These are phyloP conservation scores for Acanthurus lineatus DNA, from an alignment of 2,797 vertebrate species.

Conservation along the genomic window DNA sequence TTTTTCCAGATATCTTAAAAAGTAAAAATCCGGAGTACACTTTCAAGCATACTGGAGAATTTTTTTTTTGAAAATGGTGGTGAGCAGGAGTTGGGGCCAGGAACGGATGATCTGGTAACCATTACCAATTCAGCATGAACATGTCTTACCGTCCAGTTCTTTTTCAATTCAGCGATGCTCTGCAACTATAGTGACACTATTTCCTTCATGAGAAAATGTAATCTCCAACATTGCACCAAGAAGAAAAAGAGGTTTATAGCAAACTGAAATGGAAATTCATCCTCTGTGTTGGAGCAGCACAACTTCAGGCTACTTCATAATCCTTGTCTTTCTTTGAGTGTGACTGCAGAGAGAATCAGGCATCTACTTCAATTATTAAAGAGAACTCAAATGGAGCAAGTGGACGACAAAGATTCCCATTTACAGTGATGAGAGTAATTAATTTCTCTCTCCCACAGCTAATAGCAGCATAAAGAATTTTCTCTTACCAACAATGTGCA, in stretches of 20 bases:
- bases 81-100: background rate
- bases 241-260: slow-evolving; percentile 36
- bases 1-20: background rate
- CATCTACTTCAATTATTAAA: slow-evolving; percentile 27
- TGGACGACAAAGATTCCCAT: slow-evolving; percentile 26
- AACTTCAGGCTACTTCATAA: slow-evolving; percentile 41
- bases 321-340: slow-evolving; percentile 36
- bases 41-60: background rate
- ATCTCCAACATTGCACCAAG: slow-evolving; percentile 50
- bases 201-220: slow-evolving; percentile 46
- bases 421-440: slow-evolving; percentile 45
- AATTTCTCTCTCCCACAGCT: slow-evolving; percentile 18
- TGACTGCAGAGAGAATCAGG: slow-evolving; percentile 6
- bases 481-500: background rate
- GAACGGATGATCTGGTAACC: slow-evolving; percentile 10
- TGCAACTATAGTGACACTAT: slow-evolving; percentile 21
- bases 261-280: slow-evolving; percentile 48
- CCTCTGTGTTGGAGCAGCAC: slow-evolving; percentile 30
- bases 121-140: slow-evolving; percentile 11
- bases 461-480: slow-evolving; percentile 42
- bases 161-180: slow-evolving; percentile 30
- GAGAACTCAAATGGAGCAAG: slow-evolving; percentile 22
- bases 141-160: background rate
- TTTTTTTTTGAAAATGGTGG: slow-evolving; percentile 9
- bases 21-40: slow-evolving; percentile 2